Conservation (phyloP, 2,888 invertebrate species). For the Hypselothyrea guttata region DNA sequence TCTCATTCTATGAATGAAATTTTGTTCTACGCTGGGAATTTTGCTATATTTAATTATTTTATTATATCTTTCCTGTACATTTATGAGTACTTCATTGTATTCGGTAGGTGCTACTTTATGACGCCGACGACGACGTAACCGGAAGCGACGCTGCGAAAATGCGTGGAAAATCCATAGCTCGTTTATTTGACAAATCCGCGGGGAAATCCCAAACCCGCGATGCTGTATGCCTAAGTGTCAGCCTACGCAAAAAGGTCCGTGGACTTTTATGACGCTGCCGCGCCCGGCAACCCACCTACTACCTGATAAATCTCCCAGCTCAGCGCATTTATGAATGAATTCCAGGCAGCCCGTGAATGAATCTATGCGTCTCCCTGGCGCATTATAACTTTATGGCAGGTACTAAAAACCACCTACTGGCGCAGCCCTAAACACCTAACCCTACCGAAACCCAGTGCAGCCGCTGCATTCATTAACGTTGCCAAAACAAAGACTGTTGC, state of each 20-base stretch:
- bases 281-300: slow-evolving; percentile 37
- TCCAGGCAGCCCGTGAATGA: slow-evolving; percentile 67
- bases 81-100: slow-evolving; percentile 58
- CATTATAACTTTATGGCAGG: slow-evolving; percentile 53
- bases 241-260: slow-evolving; percentile 71
- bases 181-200: slow-evolving; percentile 58
- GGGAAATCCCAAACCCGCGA: slow-evolving; percentile 58
- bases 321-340: slow-evolving; percentile 70
- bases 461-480: slow-evolving; percentile 67
- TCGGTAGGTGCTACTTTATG: slow-evolving; percentile 65
- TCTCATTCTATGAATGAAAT: slow-evolving; percentile 70
- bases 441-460: slow-evolving; percentile 29
- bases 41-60: slow-evolving; percentile 60
- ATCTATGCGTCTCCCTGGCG: slow-evolving; percentile 24
- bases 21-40: slow-evolving; percentile 17
- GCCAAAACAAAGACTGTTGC: slow-evolving; percentile 57
- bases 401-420: slow-evolving; percentile 53
- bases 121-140: slow-evolving; percentile 11
- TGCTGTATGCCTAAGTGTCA: slow-evolving; percentile 63
- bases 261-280: slow-evolving; percentile 45
- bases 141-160: slow-evolving; percentile 23
- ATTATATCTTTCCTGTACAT: slow-evolving; percentile 50
- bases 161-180: slow-evolving; percentile 62
- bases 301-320: slow-evolving; percentile 27
- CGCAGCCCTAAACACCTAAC: slow-evolving; percentile 35